Percentiles rank a stretch among this genome's conserved stretches.
phyloP scores from a whole-genome alignment of 2,888 invertebrate species.

The Plagodis dolabraria region DNA sequence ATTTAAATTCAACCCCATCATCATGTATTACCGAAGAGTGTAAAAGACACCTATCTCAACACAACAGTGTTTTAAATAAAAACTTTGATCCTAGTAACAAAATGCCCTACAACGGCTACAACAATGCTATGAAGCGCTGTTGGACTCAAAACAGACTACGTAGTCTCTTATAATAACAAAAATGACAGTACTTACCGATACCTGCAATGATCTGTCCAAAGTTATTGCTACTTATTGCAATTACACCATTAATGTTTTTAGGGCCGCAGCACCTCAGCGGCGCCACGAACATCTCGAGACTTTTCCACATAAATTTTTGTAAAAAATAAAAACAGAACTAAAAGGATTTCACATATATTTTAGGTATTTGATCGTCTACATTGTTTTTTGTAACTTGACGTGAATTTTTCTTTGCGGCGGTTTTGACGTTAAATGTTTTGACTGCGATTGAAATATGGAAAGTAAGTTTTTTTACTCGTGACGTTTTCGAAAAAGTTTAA shows the following conservation, averaged over 20 bases:
- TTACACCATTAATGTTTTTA: slow-evolving; percentile 48
- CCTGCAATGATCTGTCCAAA: slow-evolving; percentile 38
- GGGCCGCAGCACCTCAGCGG: slow-evolving; percentile 50
- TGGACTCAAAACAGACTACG: no score
- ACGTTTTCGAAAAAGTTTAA: not conserved
- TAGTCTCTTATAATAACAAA: not conserved
- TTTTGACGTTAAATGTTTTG: slow-evolving; percentile 46
- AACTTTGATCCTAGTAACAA: no score
- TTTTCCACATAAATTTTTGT: slow-evolving; percentile 28
- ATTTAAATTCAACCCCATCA: no score
- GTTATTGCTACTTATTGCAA: slow-evolving; percentile 43
- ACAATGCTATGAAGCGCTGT: no score
- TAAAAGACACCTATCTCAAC: no score
- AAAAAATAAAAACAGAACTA: slow-evolving; percentile 35
- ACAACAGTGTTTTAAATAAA: no score
- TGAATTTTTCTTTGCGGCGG: slow-evolving; percentile 38
- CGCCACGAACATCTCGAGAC: slow-evolving; percentile 54
- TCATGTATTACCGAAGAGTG: no score
- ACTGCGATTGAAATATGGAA: slow-evolving; percentile 58
- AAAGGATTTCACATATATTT: slow-evolving; percentile 44
- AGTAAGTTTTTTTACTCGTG: slow-evolving; percentile 3
- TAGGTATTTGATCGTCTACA: slow-evolving; percentile 48
- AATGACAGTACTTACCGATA: slow-evolving; percentile 43
- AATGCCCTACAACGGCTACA: no score
- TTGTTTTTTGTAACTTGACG: slow-evolving; percentile 54